A percentile compares a stretch with the other conserved stretches of the same genome.
These are phyloP conservation scores for Yoshiicerus persimilis DNA, from an alignment of 1,140 invertebrate genomes.

Conservation along the genomic window DNA sequence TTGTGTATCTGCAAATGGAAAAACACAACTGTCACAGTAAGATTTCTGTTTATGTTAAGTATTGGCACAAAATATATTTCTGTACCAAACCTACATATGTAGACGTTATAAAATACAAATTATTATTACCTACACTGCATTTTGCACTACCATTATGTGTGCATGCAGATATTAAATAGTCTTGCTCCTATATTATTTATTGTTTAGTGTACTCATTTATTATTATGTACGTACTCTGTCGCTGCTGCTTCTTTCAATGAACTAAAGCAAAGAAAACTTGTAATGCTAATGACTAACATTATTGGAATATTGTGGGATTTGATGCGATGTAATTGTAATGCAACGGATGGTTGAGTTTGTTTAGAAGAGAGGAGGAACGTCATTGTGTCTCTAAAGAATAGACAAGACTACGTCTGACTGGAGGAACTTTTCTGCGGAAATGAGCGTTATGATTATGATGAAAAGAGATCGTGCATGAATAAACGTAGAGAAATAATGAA, in stretches of 20 bases:
- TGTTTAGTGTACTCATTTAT: not conserved
- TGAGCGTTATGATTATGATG: not conserved
- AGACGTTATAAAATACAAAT: not conserved
- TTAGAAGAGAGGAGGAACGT: not conserved
- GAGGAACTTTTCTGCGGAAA: not conserved
- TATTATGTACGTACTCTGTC: not conserved
- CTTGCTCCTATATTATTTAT: not conserved
- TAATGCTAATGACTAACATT: not conserved
- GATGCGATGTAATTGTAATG: not conserved
- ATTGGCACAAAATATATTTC: too few species aligned
- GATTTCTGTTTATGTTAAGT: too few species aligned
- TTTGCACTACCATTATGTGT: too few species aligned
- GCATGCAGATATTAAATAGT: not conserved
- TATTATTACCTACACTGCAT: not conserved
- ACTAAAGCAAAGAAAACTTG: not conserved
- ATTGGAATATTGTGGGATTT: not conserved
- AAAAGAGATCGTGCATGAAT: not conserved
- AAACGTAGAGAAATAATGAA: not conserved
- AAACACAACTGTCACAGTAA: not conserved
- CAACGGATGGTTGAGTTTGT: not conserved
- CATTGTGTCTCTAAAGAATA: not conserved
- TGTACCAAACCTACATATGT: too few species aligned
- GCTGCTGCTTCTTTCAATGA: not conserved
- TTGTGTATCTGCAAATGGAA: not conserved
- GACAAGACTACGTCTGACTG: not conserved